Evolutionary conservation across 2,888 invertebrate genomes (phyloP), one percentile per base, ranked within the genome.

Genomic region (Phengaris alcon): DNA sequence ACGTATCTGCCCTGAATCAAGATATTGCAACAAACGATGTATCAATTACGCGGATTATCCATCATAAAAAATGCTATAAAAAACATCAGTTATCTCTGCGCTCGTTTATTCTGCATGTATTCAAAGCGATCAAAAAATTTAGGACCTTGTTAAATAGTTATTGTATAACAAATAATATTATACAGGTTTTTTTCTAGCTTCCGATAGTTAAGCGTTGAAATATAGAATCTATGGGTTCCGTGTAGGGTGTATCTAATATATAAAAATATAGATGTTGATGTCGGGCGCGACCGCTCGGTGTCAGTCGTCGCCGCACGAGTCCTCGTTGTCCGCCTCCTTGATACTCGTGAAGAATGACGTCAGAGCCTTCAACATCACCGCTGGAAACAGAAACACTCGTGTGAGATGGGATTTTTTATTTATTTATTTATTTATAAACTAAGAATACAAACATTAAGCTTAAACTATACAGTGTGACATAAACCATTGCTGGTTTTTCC

Each of bases 271-370:
- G 81, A 85, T 82, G 52, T 69, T 74, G 74, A 51, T 52, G 74
- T 46, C 74, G 75, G 82, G 78, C 76, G 80, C 77, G 77, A 82
- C 78, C 75, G 80, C 80, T 79, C 80, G 80, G 79, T 85, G 92
- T 93, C 92, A 93, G 88, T 92, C 92, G 84, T 93, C 93, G 83
- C 93, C 91, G 81, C 90, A 88, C 7, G 93, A 92, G 83, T 93
- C 94, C 80, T 95, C 94, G 80, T 95, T 95, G 81, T 96, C 96
- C 75, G 93, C 94, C 87, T 96, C 96, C 84, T 94, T 94, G 81
- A 96, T 92, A 84, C 94, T 94, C 73, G 95, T 95, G 90, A 96
- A 96, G 93, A 96, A 96, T 80, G 95, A 95, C 76, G 95, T 95
- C 79, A 97, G 94, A 82, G 96, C 95, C 87, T 95, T 95, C 81